phyloP scores from a whole-genome alignment of 2,113 vertebrate genomes.

The Octodon degus region DNA sequence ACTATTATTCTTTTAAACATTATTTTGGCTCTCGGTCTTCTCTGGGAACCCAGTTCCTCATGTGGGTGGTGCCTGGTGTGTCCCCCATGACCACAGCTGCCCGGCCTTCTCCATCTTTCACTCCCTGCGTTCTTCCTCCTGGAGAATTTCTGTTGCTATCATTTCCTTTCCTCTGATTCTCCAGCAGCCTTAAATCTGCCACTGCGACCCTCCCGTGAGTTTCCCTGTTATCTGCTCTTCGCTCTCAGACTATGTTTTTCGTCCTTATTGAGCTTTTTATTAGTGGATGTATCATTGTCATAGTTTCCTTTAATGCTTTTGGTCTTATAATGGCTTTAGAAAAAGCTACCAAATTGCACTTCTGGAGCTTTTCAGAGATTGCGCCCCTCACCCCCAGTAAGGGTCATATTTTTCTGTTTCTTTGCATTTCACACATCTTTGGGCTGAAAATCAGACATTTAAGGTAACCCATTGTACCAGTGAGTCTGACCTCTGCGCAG shows the following conservation, averaged over 20 bases:
- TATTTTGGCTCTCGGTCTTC: background rate
- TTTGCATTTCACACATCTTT: background rate
- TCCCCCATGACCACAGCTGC: background rate
- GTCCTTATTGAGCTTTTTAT: background rate
- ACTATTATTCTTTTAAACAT: background rate
- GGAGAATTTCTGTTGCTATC: background rate
- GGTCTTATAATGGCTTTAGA: background rate
- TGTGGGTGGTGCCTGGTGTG: no score
- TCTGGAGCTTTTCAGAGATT: background rate
- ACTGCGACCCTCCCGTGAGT: background rate
- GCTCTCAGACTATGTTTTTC: background rate
- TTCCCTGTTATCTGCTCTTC: background rate
- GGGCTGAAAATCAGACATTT: background rate
- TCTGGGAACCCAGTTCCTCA: background rate
- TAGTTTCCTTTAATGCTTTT: background rate
- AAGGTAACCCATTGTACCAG: no score
- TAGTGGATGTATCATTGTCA: background rate
- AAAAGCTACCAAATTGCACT: background rate
- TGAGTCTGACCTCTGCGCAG: background rate
- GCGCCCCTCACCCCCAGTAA: fast-evolving
- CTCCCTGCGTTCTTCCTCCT: background rate
- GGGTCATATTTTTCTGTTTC: background rate
- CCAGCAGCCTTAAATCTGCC: background rate
- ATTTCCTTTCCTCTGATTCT: background rate
- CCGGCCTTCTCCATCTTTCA: background rate